phyloP scores from a whole-genome alignment of 2,888 invertebrate genomes.

The Laothoe populi region DNA sequence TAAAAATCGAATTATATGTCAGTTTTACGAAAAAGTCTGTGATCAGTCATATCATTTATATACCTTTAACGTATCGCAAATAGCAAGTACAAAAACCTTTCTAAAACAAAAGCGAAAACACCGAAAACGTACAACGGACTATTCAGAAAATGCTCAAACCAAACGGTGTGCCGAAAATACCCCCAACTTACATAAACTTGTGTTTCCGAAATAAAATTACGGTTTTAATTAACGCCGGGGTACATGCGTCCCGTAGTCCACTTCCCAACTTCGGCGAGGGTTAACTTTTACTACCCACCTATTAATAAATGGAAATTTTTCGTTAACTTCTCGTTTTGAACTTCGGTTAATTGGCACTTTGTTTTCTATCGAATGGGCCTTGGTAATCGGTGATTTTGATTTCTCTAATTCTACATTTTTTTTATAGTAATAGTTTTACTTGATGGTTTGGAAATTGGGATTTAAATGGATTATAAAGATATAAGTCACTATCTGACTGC shows the following conservation, averaged over 20 bases:
- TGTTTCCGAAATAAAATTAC: conserved; percentile 33
- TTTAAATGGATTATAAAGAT: not conserved
- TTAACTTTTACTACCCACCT: conserved; percentile 29
- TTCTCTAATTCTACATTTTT: not conserved
- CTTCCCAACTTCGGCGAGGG: conserved; percentile 30
- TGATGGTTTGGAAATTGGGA: not conserved
- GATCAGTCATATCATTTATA: too few species aligned
- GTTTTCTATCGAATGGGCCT: conserved; percentile 15
- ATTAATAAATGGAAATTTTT: conserved; percentile 44
- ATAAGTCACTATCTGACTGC: too few species aligned
- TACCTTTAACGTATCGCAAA: too few species aligned
- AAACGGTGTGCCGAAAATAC: conserved; percentile 33
- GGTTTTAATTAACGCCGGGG: conserved; percentile 29
- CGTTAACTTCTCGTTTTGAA: conserved; percentile 44
- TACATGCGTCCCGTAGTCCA: conserved; percentile 22
- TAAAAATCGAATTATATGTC: too few species aligned
- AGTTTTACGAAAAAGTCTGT: too few species aligned
- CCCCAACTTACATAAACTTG: conserved; percentile 33
- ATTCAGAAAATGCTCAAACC: conserved; percentile 7
- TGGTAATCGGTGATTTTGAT: not conserved
- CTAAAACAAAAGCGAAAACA: not conserved
- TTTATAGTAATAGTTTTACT: not conserved
- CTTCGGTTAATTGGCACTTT: conserved; percentile 51
- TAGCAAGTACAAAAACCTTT: too few species aligned
- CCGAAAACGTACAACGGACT: not conserved